phyloP scores from a whole-genome alignment of 92 coral and sea anemone species.

The Palythoa caribaeorum region DNA sequence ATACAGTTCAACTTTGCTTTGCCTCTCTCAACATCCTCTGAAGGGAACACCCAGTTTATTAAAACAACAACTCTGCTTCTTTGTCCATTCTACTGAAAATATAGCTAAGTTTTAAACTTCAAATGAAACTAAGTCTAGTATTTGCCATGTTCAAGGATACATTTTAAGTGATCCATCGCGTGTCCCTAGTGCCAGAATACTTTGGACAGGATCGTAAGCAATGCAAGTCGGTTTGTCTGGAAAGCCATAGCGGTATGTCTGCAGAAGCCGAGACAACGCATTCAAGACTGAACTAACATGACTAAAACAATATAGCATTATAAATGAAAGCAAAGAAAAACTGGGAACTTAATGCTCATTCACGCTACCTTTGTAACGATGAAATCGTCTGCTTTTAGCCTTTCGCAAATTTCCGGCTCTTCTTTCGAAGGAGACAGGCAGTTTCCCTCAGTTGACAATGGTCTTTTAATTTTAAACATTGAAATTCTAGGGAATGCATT shows the following conservation, averaged over 20 bases:
- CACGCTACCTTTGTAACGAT: conserved; percentile 78
- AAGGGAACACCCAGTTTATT: conserved; percentile 19
- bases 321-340: conserved; percentile 9
- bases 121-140: conserved; percentile 26
- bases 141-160: conserved; percentile 80
- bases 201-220: conserved; percentile 94
- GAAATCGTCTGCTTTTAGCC: conserved; percentile 87
- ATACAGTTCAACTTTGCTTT: not conserved
- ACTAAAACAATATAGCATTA: not conserved
- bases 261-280: conserved; percentile 24
- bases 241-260: conserved; percentile 97
- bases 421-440: conserved; percentile 35
- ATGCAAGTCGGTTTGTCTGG: conserved; percentile 96
- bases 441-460: conserved; percentile 24
- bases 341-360: not conserved
- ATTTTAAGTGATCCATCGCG: conserved; percentile 85
- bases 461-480: conserved; percentile 20
- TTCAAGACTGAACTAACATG: not conserved
- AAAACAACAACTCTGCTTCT: conserved; percentile 7
- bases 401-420: conserved; percentile 76
- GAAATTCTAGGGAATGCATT: conserved; percentile 39
- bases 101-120: conserved; percentile 21
- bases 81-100: not conserved
- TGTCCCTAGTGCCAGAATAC: conserved; percentile 88
- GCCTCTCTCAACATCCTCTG: not conserved